phyloP scores from a whole-genome alignment of 2,113 vertebrate genomes.

The Arothron firmamentum region DNA sequence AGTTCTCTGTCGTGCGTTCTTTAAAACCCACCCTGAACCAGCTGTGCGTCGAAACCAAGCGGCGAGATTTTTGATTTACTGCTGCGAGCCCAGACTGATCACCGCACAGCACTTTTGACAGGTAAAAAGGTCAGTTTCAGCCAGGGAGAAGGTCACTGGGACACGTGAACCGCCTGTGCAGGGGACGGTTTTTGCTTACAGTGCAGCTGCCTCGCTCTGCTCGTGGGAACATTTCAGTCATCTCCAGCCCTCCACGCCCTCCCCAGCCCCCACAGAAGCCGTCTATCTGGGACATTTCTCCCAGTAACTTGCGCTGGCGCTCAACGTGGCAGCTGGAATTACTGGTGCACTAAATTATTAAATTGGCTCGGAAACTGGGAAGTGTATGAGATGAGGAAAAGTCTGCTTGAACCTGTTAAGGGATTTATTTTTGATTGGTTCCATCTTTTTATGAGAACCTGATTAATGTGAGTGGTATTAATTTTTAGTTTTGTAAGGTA shows the following conservation, averaged over 20 bases:
- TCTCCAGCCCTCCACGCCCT: slow-evolving; percentile 20
- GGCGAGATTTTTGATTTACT: slow-evolving; percentile 41
- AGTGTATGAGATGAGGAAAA: too few species aligned
- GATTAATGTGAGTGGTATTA: too few species aligned
- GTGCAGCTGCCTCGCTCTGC: slow-evolving; percentile 70
- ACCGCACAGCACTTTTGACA: slow-evolving; percentile 31
- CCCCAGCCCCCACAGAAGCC: slow-evolving; percentile 2
- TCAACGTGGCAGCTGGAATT: slow-evolving; percentile 55
- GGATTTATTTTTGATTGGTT: too few species aligned
- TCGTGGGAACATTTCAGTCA: slow-evolving; percentile 65
- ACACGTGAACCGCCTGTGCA: slow-evolving; percentile 65
- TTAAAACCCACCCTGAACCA: too few species aligned
- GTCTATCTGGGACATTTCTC: slow-evolving; percentile 51
- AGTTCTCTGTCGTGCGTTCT: neutral
- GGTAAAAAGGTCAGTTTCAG: slow-evolving; percentile 66
- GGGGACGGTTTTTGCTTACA: slow-evolving; percentile 72
- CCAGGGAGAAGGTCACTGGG: slow-evolving; percentile 70
- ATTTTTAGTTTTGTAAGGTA: too few species aligned
- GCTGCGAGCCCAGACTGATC: slow-evolving; percentile 32
- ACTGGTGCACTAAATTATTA: slow-evolving; percentile 58
- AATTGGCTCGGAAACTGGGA: slow-evolving; percentile 53
- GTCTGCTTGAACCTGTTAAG: neutral
- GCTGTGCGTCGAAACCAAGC: neutral
- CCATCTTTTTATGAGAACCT: too few species aligned
- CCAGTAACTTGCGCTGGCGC: slow-evolving; percentile 50